Percentiles rank a stretch among this genome's conserved stretches.
Evolutionary conservation across 2,113 vertebrate species (phyloP).

Genomic region (Lampris megalopsis): DNA sequence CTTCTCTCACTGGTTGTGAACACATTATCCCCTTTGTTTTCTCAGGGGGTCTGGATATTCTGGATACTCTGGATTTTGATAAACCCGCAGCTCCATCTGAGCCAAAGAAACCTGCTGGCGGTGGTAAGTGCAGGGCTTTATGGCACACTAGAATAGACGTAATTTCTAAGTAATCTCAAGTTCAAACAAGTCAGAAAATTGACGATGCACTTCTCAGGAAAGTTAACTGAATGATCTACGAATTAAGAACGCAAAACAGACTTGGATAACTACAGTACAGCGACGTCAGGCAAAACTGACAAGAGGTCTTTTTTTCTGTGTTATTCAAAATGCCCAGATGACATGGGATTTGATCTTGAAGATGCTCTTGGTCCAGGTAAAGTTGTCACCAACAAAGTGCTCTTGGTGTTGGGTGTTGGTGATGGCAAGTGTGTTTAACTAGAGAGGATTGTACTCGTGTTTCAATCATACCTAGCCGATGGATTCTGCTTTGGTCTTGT

Average conservation of each 20-base stretch:
- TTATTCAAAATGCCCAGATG: constrained; percentile 15
- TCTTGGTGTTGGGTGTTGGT: background rate
- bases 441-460: background rate
- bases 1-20: too few species aligned
- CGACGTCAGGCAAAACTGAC: too few species aligned
- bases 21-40: background rate
- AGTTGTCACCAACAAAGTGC: background rate
- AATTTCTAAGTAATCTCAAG: too few species aligned
- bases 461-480: background rate
- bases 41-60: constrained; percentile 7
- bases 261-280: too few species aligned
- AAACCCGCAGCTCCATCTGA: constrained; percentile 2
- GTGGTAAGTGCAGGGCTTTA: constrained; percentile 1
- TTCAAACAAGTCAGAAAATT: too few species aligned
- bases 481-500: background rate
- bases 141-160: background rate
- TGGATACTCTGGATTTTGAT: constrained; percentile 9
- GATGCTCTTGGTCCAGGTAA: constrained; percentile 59
- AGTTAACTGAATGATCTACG: too few species aligned
- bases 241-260: background rate
- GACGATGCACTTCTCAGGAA: too few species aligned
- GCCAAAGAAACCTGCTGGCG: constrained; percentile 16
- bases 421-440: background rate
- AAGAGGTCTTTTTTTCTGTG: background rate
- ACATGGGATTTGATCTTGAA: constrained; percentile 20